phyloP scores from a whole-genome alignment of 2,888 invertebrate genomes.

The Pristionchus exspectatus region DNA sequence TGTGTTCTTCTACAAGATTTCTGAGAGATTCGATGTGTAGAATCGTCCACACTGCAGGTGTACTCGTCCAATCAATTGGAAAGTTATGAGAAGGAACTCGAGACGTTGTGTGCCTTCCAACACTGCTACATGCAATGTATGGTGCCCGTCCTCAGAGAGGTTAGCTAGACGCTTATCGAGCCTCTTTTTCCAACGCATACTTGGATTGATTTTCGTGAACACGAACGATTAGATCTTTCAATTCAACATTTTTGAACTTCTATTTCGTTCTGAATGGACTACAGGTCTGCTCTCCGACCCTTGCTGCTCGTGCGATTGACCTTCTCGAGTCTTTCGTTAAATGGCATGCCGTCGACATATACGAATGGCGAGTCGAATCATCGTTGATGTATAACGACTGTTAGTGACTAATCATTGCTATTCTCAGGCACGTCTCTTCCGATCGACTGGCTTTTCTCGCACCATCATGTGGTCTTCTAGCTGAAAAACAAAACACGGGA shows the following conservation, averaged over 20 bases:
- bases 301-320: constrained; percentile 66
- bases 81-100: constrained; percentile 72
- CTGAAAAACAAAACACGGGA: not conserved
- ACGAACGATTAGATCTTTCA: no score
- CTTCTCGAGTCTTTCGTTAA: constrained; percentile 71
- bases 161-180: constrained; percentile 41
- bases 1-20: no score
- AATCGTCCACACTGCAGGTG: constrained; percentile 57
- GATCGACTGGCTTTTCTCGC: constrained; percentile 39
- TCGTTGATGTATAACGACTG: not conserved
- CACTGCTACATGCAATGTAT: constrained; percentile 73
- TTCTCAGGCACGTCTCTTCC: constrained; percentile 37
- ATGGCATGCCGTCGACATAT: constrained; percentile 73
- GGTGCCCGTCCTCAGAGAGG: constrained; percentile 67
- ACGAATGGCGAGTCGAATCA: constrained; percentile 22
- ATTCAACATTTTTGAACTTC: no score
- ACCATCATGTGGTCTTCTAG: constrained; percentile 14
- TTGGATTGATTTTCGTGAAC: no score
- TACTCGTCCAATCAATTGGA: constrained; percentile 68
- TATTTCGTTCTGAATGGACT: no score
- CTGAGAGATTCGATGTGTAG: not conserved
- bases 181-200: not conserved
- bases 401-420: not conserved
- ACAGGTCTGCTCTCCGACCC: constrained; percentile 68
- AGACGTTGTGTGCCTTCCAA: constrained; percentile 74